Base-by-base conservation (phyloP, 2,888 invertebrate species). In the Hypselothyrea guttata region DNA sequence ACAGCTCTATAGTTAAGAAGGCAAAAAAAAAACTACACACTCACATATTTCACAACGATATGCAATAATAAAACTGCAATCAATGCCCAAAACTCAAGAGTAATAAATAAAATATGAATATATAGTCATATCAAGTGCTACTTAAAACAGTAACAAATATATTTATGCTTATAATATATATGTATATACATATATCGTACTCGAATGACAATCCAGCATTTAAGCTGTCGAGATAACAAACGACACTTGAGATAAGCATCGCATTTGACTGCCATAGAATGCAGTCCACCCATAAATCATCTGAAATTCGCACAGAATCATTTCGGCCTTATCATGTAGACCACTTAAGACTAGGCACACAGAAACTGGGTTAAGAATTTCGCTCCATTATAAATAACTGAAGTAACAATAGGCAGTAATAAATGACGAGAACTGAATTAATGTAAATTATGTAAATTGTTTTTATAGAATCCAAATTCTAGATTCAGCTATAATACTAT, bases 221-320 rank as follows among this genome's bases (percentile, higher is more conserved):
- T 53, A 60, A 61, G 46, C 55, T 72, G 60, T 72, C 76, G 64
- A 61, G 69, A 69, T 73, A 69, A 73, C 64, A 63, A 68, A 68
- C 63, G 48, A 11, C 63, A 63, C 63, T 63, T 55, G 55, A 75
- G 72, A 72, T 73, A 72, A 69, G 55, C 55, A 72, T 60, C 55
- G 67, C 58, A 49, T 16, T 22, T 22, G 22, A 15, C 15, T n/a
- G 51, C 67, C 67, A 66, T 68, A 71, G 71, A 71, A 55, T 67
- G 68, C 72, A 60, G 61, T 35, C 35, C 72, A 41, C 48, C 35
- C 51, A 57, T 67, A 75, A 75, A 75, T 75, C 52, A 70, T 70
- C 34, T 40, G 47, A 68, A 57, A 56, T 62, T 53, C 37, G 51
- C 49, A 61, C 55, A 44, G 33, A 72, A 72, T 61, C 61, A 57